phyloP scores from a whole-genome alignment of 2,113 vertebrate species.

The Bos indicus region DNA sequence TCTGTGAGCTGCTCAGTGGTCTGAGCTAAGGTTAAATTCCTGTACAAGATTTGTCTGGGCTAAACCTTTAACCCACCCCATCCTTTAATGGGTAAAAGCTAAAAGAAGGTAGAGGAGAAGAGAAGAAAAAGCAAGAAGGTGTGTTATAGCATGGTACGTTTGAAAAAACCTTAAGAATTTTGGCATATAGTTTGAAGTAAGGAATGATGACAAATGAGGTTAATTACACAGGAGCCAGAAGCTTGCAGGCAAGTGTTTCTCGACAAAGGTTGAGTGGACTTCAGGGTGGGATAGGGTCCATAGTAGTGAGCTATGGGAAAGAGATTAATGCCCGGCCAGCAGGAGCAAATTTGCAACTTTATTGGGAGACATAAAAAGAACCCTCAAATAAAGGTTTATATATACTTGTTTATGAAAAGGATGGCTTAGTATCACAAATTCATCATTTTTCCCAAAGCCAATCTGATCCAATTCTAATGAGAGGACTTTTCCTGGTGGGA shows the following conservation, averaged over 20 bases:
- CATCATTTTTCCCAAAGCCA: not conserved
- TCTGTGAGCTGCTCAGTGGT: too few relatives aligned
- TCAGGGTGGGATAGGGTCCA: fast-evolving
- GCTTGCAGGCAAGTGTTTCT: too few relatives aligned
- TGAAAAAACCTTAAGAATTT: not conserved
- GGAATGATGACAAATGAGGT: not conserved
- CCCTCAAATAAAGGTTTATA: not conserved
- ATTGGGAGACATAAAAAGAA: not conserved
- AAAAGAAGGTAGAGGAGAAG: not conserved
- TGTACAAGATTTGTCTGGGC: not conserved
- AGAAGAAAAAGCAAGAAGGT: not conserved
- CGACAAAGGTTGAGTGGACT: not conserved
- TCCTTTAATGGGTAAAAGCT: not conserved
- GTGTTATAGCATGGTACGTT: fast-evolving
- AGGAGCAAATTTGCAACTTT: not conserved
- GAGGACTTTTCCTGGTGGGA: not conserved
- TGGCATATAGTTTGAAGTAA: not conserved
- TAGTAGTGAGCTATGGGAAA: not conserved
- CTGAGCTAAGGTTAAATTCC: not conserved
- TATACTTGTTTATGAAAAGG: not conserved
- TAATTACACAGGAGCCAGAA: not conserved
- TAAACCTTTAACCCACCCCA: not conserved
- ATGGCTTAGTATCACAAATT: not conserved
- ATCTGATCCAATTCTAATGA: not conserved
- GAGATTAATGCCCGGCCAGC: fast-evolving